A percentile compares a stretch with the other conserved stretches of the same genome.
These are phyloP conservation scores for Crenichthys baileyi DNA, from an alignment of 2,797 vertebrate genomes.

Conservation along the genomic window DNA sequence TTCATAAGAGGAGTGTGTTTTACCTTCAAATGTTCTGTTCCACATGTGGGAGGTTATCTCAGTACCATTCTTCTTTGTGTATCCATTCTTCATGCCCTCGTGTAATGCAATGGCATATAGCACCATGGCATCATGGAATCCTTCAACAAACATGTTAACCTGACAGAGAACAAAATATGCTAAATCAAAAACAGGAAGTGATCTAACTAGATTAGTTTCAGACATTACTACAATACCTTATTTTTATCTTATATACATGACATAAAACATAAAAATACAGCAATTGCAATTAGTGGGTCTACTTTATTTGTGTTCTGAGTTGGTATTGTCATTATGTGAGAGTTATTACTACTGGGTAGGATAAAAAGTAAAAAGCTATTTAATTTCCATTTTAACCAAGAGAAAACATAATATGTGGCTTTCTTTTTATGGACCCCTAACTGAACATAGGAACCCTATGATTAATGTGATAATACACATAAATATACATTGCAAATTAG, in stretches of 20 bases:
- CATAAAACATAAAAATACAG: neutral
- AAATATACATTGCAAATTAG: neutral
- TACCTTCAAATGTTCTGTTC: constrained; percentile 97
- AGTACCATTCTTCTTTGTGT: constrained; percentile 89
- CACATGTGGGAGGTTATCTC: constrained; percentile 91
- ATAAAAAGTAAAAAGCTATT: neutral
- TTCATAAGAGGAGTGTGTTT: neutral
- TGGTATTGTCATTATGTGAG: neutral
- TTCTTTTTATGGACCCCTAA: neutral
- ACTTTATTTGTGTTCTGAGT: neutral
- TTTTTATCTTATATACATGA: neutral
- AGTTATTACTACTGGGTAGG: neutral
- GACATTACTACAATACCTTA: neutral
- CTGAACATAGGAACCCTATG: neutral
- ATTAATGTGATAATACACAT: neutral
- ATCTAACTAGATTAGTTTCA: neutral
- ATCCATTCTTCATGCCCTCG: constrained; percentile 89
- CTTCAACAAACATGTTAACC: constrained; percentile 98
- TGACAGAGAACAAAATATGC: constrained; percentile 61
- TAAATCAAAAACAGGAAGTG: constrained; percentile 13
- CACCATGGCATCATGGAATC: constrained; percentile 94
- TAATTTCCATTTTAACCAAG: neutral
- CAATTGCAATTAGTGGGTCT: neutral
- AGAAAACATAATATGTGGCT: neutral
- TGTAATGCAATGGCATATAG: constrained; percentile 92